These are phyloP conservation scores for Heliconius hewitsoni DNA, from an alignment of 1,140 invertebrate genomes.

Conservation along the genomic window DNA sequence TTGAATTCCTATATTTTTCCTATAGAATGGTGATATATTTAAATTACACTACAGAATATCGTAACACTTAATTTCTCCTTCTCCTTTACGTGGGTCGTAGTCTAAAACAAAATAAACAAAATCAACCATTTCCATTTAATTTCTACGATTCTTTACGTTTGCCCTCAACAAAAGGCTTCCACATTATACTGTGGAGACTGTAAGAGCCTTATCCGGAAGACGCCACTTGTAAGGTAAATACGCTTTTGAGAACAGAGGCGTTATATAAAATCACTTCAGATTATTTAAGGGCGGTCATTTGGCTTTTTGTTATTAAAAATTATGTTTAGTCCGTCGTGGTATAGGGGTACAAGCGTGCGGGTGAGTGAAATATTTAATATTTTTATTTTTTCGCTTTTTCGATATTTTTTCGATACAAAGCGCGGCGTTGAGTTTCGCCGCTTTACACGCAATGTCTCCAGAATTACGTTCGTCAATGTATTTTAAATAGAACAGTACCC, in stretches of 20 bases:
- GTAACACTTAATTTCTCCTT: too few relatives aligned
- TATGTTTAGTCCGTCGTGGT: not conserved
- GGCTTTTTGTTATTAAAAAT: not conserved
- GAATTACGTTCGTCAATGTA: too few relatives aligned
- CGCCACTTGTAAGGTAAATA: slow-evolving; percentile 74
- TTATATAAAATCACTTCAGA: slow-evolving; percentile 44
- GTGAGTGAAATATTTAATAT: too few relatives aligned
- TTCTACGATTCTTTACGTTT: slow-evolving; percentile 33
- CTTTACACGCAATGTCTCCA: not conserved
- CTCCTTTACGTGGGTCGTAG: too few relatives aligned
- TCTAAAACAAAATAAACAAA: not conserved
- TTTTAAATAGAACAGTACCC: too few relatives aligned
- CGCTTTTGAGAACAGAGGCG: slow-evolving; percentile 54
- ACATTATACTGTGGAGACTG: slow-evolving; percentile 66
- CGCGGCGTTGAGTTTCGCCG: not conserved
- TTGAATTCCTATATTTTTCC: too few relatives aligned
- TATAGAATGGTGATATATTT: too few relatives aligned
- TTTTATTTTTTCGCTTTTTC: not conserved
- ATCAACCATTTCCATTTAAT: not conserved
- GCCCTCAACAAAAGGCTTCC: slow-evolving; percentile 68
- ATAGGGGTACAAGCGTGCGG: not conserved
- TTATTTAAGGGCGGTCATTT: slow-evolving; percentile 25
- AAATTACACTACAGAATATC: too few relatives aligned
- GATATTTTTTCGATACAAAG: not conserved
- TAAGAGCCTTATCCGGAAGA: slow-evolving; percentile 74